Percentiles rank a stretch among this genome's conserved stretches.
These are phyloP conservation scores for Gavialis gangeticus DNA, from an alignment of 2,113 vertebrate species.

Conservation along the genomic window DNA sequence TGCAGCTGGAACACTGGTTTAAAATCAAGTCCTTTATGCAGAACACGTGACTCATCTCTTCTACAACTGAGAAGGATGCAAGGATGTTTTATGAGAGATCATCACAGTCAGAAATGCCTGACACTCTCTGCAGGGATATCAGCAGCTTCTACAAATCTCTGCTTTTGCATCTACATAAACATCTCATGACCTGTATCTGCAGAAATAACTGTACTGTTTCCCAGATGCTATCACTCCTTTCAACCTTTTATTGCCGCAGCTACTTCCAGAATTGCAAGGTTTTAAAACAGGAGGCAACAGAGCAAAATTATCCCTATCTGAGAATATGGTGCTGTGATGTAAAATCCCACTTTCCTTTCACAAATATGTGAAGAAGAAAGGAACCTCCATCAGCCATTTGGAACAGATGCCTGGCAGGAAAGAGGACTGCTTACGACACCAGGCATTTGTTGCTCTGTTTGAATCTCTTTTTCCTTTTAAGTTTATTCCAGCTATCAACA, in stretches of 20 bases:
- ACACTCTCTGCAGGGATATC: neutral
- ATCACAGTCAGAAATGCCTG: neutral
- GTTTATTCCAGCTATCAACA: neutral
- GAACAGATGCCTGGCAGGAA: neutral
- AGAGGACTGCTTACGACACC: neutral
- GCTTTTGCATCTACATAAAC: neutral
- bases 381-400: neutral
- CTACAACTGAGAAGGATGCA: rapidly evolving
- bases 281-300: neutral
- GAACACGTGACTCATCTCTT: neutral
- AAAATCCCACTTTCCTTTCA: neutral
- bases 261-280: neutral
- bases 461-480: neutral
- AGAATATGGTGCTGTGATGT: rapidly evolving
- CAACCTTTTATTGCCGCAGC: neutral
- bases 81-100: neutral
- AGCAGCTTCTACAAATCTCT: neutral
- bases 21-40: neutral
- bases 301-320: neutral
- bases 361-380: neutral
- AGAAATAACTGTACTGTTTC: neutral
- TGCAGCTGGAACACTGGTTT: neutral
- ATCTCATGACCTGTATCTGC: neutral
- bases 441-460: neutral
- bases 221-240: neutral